Base-by-base conservation (phyloP, 2,113 vertebrate species). In the Dasyornis broadbenti region DNA sequence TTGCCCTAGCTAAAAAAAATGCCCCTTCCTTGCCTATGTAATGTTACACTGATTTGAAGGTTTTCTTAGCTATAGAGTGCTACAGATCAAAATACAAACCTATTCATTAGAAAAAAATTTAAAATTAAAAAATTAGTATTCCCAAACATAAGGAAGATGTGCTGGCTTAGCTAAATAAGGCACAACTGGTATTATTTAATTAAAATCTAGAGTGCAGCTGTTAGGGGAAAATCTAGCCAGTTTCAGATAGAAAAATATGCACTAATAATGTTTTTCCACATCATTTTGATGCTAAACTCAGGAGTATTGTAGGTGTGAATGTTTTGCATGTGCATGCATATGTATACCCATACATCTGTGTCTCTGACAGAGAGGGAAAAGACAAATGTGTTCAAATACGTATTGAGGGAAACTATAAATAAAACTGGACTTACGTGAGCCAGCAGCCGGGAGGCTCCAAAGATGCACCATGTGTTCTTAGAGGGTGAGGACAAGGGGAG, bases 131-230 rank as follows among this genome's bases (percentile, higher is more conserved):
- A 96, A 96, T 93, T 69, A 92, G 72, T 92, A 94, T 84, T 95
- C 70, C 81, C 56, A 37, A 88, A 77, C 87, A 92, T 76, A 96
- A 96, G 77, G 79, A 94, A 92, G 94, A 95, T 95, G 79, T 94
- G 92, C 94, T 95, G 95, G 94, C 81, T 96, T 93, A 88, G 93
- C 94, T 96, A 96, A 98, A 93, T 92, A 97, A 95, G 95, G 81
- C 92, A 24, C 88, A 95, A 97, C 75, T 96, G 95, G 91, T 91
- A 95, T 95, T 97, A 96, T 93, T 95, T 97, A 95, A 97, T 97
- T 98, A 96, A 94, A 97, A 85, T 97, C 96, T 94, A 88, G 77
- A 89, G 70, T 86, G 81, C 81, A 96, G 94, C 87, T 95, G 95
- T 91, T 96, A 84, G 68, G 44, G 54, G 47, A 87, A 96, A 86